A percentile compares a stretch with the other conserved stretches of the same genome.
Evolutionary conservation across 2,113 vertebrate species (phyloP).

Genomic region (Nibea coibor): DNA sequence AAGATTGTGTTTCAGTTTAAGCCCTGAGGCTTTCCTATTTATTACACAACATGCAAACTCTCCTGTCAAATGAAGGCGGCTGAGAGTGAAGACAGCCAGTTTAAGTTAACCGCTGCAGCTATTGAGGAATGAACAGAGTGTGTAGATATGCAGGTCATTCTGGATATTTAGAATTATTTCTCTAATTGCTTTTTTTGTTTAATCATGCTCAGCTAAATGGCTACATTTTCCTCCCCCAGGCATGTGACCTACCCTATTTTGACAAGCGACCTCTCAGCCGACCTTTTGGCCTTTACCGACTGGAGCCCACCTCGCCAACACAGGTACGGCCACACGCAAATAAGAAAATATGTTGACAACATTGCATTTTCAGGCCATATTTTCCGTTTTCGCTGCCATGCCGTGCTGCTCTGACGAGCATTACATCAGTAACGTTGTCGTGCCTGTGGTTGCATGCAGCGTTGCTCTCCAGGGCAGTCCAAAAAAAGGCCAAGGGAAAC

Average conservation of each 20-base stretch:
- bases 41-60: conserved; percentile 7
- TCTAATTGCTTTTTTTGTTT: neutral
- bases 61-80: neutral
- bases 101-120: neutral
- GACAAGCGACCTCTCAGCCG: conserved; percentile 84
- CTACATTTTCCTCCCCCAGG: conserved; percentile 54
- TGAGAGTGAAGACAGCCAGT: neutral
- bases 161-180: neutral
- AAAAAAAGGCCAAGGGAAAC: neutral
- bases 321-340: conserved; percentile 70
- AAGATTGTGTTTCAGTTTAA: neutral
- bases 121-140: neutral
- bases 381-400: neutral
- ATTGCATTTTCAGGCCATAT: neutral
- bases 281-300: conserved; percentile 84
- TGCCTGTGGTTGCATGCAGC: neutral
- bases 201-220: neutral
- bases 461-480: neutral
- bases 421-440: neutral
- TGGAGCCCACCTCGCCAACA: conserved; percentile 86
- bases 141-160: neutral
- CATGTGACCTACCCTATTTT: conserved; percentile 85
- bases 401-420: neutral
- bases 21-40: neutral
- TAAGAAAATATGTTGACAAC: no score